Percentiles rank a stretch among this genome's conserved stretches.
phyloP scores from a whole-genome alignment of 1,140 invertebrate genomes.

The Hetaerina americana region DNA sequence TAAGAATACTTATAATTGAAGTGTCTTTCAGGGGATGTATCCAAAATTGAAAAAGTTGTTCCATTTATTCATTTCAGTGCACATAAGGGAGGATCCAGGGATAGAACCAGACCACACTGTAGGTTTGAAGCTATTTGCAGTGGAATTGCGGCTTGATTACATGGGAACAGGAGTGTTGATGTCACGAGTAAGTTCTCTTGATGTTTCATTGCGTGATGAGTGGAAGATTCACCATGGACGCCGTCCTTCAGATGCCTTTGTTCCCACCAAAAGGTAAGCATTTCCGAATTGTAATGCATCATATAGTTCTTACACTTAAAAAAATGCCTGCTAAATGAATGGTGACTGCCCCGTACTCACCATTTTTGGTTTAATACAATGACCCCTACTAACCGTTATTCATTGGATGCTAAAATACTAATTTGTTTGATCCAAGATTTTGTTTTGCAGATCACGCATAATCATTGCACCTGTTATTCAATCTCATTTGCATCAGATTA shows the following conservation, averaged over 20 bases:
- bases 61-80: constrained; percentile 39
- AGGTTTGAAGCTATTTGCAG: constrained; percentile 66
- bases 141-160: constrained; percentile 85
- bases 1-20: too few species aligned
- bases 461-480: too few species aligned
- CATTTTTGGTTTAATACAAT: too few species aligned
- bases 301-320: neutral
- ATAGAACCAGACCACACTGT: constrained; percentile 79
- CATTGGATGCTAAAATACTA: too few species aligned
- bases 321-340: neutral
- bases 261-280: constrained; percentile 23
- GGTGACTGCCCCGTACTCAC: too few species aligned
- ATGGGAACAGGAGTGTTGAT: constrained; percentile 92
- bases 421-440: too few species aligned
- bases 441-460: too few species aligned
- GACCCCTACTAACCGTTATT: too few species aligned
- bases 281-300: neutral
- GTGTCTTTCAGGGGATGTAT: too few species aligned
- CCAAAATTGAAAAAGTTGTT: too few species aligned
- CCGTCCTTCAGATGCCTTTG: constrained; percentile 14
- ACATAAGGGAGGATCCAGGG: constrained; percentile 78
- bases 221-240: constrained; percentile 51
- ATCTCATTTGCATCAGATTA: too few species aligned
- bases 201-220: constrained; percentile 65
- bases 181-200: constrained; percentile 71